A percentile compares a stretch with the other conserved stretches of the same genome.
phyloP scores from a whole-genome alignment of 2,113 vertebrate species.

The Cacatua alba region DNA sequence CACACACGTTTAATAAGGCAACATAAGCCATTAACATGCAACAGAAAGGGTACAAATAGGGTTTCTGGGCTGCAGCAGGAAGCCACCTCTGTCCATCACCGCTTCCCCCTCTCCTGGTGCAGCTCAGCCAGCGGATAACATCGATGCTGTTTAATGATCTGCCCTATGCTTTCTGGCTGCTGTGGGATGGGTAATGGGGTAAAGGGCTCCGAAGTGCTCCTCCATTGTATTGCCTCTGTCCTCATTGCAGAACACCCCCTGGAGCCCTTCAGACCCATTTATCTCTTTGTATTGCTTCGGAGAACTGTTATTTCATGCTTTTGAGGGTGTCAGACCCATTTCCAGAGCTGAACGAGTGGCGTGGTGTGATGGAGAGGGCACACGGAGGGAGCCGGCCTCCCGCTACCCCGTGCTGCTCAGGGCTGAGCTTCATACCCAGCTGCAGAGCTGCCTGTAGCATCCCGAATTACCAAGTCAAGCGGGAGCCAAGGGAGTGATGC shows the following conservation, averaged over 20 bases:
- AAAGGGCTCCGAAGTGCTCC: neutral
- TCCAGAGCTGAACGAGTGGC: neutral
- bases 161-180: neutral
- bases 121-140: too few relatives aligned
- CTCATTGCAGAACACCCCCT: neutral
- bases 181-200: neutral
- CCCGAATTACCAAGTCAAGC: neutral
- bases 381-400: fast-evolving
- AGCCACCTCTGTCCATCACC: fast-evolving
- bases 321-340: neutral
- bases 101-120: neutral
- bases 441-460: neutral
- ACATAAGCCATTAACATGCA: neutral
- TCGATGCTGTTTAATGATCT: neutral
- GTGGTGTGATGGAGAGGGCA: neutral
- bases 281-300: neutral
- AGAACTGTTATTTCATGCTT: neutral
- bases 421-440: neutral
- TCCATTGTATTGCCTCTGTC: fast-evolving
- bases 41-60: neutral
- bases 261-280: neutral
- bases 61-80: neutral
- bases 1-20: too few relatives aligned
- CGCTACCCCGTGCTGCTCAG: neutral
- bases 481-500: neutral